Conservation (phyloP, 2,113 vertebrate genomes). For the Hippocampus abdominalis region DNA sequence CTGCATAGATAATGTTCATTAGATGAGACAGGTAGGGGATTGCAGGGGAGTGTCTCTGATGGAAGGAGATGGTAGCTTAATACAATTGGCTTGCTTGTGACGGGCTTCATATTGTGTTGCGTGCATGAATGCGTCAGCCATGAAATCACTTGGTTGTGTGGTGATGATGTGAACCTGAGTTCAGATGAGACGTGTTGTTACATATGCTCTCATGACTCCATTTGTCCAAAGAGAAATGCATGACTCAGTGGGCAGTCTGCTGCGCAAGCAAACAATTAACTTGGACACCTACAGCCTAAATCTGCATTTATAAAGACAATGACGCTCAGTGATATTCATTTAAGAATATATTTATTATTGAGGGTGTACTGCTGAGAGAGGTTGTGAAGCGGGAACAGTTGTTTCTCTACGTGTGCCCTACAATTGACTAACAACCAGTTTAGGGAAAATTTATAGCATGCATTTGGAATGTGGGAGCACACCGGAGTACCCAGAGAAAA, state of each 20-base stretch:
- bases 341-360: too few species aligned
- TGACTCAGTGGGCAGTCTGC: background rate
- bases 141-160: background rate
- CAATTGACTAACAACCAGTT: too few species aligned
- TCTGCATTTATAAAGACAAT: background rate
- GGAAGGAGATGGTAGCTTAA: constrained; percentile 39
- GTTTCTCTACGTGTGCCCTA: too few species aligned
- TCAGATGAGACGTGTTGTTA: constrained; percentile 4
- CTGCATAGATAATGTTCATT: constrained; percentile 57
- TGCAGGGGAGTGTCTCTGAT: constrained; percentile 38
- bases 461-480: too few species aligned
- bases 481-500: too few species aligned
- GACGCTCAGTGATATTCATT: background rate
- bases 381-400: too few species aligned
- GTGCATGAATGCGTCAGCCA: background rate
- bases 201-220: constrained; percentile 1
- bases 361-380: too few species aligned
- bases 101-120: background rate
- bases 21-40: constrained; percentile 31
- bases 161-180: background rate
- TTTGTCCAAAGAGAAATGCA: background rate
- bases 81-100: constrained; percentile 21
- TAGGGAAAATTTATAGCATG: too few species aligned
- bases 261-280: background rate
- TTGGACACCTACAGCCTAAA: background rate